A percentile compares a stretch with the other conserved stretches of the same genome.
Conservation (phyloP, 1,140 invertebrate genomes). For the Pseudomyrmex cubaensis region DNA sequence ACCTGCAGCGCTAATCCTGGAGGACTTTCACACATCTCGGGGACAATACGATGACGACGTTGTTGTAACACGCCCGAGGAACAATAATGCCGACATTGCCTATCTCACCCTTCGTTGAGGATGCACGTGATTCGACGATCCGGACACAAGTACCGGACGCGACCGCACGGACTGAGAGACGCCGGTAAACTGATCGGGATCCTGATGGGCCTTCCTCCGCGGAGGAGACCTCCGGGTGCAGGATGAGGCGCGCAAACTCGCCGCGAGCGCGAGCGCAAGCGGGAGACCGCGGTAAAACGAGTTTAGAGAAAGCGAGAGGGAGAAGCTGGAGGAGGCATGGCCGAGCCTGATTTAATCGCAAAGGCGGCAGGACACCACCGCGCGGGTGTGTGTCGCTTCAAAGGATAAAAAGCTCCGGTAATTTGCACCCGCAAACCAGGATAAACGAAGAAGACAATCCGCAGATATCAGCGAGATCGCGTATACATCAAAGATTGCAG, state of each 20-base stretch:
- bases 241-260: slow-evolving; percentile 73
- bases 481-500: neutral
- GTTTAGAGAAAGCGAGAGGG: slow-evolving; percentile 33
- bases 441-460: slow-evolving; percentile 51
- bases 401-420: slow-evolving; percentile 73
- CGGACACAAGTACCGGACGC: slow-evolving; percentile 41
- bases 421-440: slow-evolving; percentile 54
- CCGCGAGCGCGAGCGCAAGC: slow-evolving; percentile 57
- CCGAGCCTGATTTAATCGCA: slow-evolving; percentile 69
- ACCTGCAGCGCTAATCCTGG: slow-evolving; percentile 57
- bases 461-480: slow-evolving; percentile 10
- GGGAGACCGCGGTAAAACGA: slow-evolving; percentile 1
- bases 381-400: slow-evolving; percentile 51
- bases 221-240: slow-evolving; percentile 66
- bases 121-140: slow-evolving; percentile 63
- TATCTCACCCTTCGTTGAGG: slow-evolving; percentile 21
- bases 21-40: slow-evolving; percentile 63
- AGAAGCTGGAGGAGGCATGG: slow-evolving; percentile 29
- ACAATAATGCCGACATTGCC: slow-evolving; percentile 29
- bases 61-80: slow-evolving; percentile 18
- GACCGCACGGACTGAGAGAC: slow-evolving; percentile 67
- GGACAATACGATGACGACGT: slow-evolving; percentile 15
- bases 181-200: slow-evolving; percentile 74
- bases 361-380: slow-evolving; percentile 55
- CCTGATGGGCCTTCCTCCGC: slow-evolving; percentile 68